phyloP scores from a whole-genome alignment of 2,888 invertebrate species.

The Conops quadrifasciatus region DNA sequence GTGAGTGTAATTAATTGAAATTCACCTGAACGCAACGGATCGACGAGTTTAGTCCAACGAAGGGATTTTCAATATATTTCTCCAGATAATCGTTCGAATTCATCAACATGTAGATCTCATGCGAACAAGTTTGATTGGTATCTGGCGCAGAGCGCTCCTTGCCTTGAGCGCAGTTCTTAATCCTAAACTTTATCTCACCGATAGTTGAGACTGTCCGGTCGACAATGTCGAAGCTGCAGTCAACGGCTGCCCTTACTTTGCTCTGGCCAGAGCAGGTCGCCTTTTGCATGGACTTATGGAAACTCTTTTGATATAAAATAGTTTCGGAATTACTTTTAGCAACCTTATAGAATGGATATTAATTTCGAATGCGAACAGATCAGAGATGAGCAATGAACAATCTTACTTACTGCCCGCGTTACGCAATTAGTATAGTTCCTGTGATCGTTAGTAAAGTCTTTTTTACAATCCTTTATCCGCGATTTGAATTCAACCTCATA shows the following conservation, averaged over 20 bases:
- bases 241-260: constrained; percentile 27
- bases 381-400: neutral
- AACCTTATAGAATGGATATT: constrained; percentile 20
- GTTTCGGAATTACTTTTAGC: constrained; percentile 19
- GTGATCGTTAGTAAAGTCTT: constrained; percentile 11
- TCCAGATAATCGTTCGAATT: constrained; percentile 1
- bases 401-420: constrained; percentile 40
- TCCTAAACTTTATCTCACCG: constrained; percentile 23
- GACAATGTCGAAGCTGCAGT: constrained; percentile 35
- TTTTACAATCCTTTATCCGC: constrained; percentile 31
- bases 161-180: constrained; percentile 29
- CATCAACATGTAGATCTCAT: constrained; percentile 12
- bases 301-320: constrained; percentile 29
- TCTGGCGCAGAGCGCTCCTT: neutral
- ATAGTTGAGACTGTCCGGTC: constrained; percentile 8
- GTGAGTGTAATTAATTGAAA: no score
- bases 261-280: constrained; percentile 12
- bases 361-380: neutral
- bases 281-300: constrained; percentile 26
- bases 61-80: constrained; percentile 36
- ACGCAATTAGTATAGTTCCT: constrained; percentile 42
- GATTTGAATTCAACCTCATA: constrained; percentile 35
- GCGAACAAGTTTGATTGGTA: constrained; percentile 16
- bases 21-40: neutral
- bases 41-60: constrained; percentile 16